Conservation (phyloP, 2,797 vertebrate genomes). For the Tragelaphus eurycerus region DNA sequence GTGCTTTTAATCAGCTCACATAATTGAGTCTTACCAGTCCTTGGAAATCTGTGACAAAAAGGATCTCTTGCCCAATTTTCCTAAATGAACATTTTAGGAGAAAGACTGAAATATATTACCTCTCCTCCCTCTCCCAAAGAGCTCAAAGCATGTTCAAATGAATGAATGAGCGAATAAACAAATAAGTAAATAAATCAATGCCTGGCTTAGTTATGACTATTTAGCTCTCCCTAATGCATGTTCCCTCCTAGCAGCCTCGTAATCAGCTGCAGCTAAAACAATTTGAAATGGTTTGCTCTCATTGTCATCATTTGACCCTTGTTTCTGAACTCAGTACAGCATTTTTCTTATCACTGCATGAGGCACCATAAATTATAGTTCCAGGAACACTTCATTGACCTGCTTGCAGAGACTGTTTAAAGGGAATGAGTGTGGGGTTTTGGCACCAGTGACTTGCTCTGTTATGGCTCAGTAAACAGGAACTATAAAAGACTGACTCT, state of each 20-base stretch:
- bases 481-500: constrained; percentile 77
- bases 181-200: background rate
- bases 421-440: background rate
- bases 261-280: constrained; percentile 19
- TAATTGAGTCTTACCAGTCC: background rate
- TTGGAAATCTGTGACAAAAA: background rate
- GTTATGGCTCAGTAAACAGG: constrained; percentile 73
- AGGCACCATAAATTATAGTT: constrained; percentile 31
- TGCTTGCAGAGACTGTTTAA: constrained; percentile 35
- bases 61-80: background rate
- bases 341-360: constrained; percentile 32
- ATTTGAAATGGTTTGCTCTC: background rate
- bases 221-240: background rate
- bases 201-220: background rate
- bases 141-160: background rate
- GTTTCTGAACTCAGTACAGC: constrained; percentile 27
- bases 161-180: background rate
- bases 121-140: background rate
- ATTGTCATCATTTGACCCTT: constrained; percentile 4
- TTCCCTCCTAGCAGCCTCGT: background rate
- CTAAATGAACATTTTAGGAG: background rate
- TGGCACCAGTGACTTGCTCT: constrained; percentile 55
- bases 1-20: background rate
- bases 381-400: constrained; percentile 23
- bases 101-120: background rate